Base-by-base conservation (phyloP, 30 jellyfish, hydroid and myxozoan species). In the Thelohanellus kitauei region DNA sequence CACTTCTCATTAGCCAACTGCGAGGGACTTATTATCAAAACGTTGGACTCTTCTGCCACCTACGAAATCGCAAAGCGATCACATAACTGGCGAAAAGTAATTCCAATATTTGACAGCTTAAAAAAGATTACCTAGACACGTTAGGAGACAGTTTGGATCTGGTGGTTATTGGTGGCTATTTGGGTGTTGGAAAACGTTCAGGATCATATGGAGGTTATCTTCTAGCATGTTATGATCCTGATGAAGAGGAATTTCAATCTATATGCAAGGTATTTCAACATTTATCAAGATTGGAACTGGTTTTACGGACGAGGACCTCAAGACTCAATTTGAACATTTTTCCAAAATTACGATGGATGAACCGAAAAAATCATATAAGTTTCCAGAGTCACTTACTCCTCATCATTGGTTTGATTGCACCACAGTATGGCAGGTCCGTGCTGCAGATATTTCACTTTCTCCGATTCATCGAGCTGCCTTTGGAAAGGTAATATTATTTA, bases 121-220 rank as follows among this genome's bases (percentile, higher is more conserved):
- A 75, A 50, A 75, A 75, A 38, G 95, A 75, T 34, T 75, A 75
- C 50, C 41, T 75, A 41, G 95, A 75, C 17, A 86, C 85, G 12
- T 87, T 75, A 45, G 95, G 95, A 2, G 95, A 75, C 29, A 75
- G 88, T 0, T 66, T 75, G 41, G 95, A 75, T 52, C 37, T 75
- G 21, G 89, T 75, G 17, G 95, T 75, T n/a, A 56, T 75, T 40
- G 95, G 95, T 16, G 95, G 90, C 1, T 75, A 49, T 42, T 84
- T 45, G 40, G 95, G 95, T 14, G 52, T 75, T 1, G 95, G 95
- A 0, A 75, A 75, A 31, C 30, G 95, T 46, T 49, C 95, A 1
- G 95, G 95, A 17, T 53, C 44, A 34, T 75, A 75, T 32, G 95
- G 95, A 25, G 95, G 95, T 8, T 75, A 45, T 53, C 53, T 75